Conservation (phyloP, 2,797 vertebrate genomes). For the Alauda arvensis region DNA sequence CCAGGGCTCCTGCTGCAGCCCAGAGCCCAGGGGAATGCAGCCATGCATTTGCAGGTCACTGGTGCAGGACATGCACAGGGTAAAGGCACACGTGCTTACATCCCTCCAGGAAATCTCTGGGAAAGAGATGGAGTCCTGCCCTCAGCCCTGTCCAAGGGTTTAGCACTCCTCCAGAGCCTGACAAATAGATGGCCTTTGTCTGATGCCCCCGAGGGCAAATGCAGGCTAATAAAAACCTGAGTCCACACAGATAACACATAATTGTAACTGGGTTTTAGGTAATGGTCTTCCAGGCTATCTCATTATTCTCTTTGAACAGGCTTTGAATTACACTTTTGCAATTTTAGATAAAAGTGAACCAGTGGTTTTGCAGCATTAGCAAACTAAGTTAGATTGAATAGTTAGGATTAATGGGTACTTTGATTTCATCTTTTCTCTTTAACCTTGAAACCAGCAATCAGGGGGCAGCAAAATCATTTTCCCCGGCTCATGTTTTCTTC, state of each 20-base stretch:
- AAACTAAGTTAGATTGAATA: constrained; percentile 21
- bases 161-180: constrained; percentile 6
- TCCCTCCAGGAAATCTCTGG: neutral
- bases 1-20: neutral
- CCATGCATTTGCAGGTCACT: neutral
- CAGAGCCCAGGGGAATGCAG: neutral
- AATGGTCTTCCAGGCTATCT: constrained; percentile 39
- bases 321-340: constrained; percentile 33
- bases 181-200: constrained; percentile 31
- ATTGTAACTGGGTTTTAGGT: constrained; percentile 39
- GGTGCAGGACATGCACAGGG: neutral
- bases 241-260: constrained; percentile 16
- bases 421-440: constrained; percentile 37
- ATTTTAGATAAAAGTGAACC: constrained; percentile 41
- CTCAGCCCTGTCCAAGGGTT: neutral
- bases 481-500: neutral
- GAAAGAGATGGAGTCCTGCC: neutral
- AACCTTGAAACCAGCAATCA: constrained; percentile 21
- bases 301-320: constrained; percentile 45
- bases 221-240: constrained; percentile 39
- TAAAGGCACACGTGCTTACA: neutral
- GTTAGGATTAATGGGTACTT: constrained; percentile 31
- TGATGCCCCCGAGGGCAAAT: constrained; percentile 30
- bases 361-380: constrained; percentile 30
- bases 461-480: neutral